Conservation (phyloP, 2,113 vertebrate genomes). For the Antechinus stuartii region DNA sequence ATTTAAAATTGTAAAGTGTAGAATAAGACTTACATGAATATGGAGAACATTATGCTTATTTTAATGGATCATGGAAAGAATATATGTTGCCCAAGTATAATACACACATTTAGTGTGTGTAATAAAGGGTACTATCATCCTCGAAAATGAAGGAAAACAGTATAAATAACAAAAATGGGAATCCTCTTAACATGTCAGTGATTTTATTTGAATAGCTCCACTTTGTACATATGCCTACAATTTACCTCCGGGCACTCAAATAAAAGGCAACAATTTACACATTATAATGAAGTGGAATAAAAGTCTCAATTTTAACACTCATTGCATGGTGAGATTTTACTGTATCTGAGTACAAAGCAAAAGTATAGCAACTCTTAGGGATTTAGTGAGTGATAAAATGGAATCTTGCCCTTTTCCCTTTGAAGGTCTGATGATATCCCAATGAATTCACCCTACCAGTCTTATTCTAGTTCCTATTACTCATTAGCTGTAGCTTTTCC, state of each 20-base stretch:
- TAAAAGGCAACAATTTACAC: slow-evolving; percentile 76
- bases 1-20: slow-evolving; percentile 73
- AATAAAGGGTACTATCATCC: slow-evolving; percentile 77
- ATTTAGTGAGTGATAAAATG: slow-evolving; percentile 19
- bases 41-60: slow-evolving; percentile 57
- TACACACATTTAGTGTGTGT: slow-evolving; percentile 72
- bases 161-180: slow-evolving; percentile 77
- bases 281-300: slow-evolving; percentile 77
- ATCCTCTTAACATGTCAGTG: slow-evolving; percentile 78
- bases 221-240: slow-evolving; percentile 75
- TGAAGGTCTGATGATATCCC: slow-evolving; percentile 16
- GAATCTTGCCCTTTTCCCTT: slow-evolving; percentile 16
- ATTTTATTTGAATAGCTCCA: slow-evolving; percentile 76
- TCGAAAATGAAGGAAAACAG: slow-evolving; percentile 78
- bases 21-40: slow-evolving; percentile 65
- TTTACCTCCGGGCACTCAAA: slow-evolving; percentile 76
- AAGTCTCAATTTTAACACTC: slow-evolving; percentile 70
- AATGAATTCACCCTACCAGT: background rate
- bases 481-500: background rate
- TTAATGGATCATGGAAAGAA: slow-evolving; percentile 74
- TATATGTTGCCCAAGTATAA: slow-evolving; percentile 75
- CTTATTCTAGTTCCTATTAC: background rate
- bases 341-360: slow-evolving; percentile 44
- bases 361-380: background rate
- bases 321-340: slow-evolving; percentile 62